Conservation (phyloP, 2,888 invertebrate genomes). For the Galerucella calmariensis region DNA sequence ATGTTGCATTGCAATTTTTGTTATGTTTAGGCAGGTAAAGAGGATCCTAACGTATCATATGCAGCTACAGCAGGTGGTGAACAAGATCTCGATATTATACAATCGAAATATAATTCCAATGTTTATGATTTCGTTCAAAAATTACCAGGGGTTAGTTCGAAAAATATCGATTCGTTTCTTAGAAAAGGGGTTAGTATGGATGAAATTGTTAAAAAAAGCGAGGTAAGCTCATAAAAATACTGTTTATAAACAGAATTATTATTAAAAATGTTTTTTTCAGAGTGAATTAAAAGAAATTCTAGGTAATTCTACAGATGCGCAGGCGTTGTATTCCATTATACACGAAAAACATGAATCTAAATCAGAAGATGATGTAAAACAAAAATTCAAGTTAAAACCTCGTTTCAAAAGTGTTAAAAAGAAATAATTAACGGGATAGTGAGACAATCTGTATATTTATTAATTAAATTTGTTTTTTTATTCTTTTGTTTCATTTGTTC, state of each 20-base stretch:
- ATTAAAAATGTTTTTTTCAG: conserved; percentile 61
- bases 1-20: too few relatives aligned
- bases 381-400: conserved; percentile 42
- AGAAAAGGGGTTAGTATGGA: conserved; percentile 72
- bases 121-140: conserved; percentile 79
- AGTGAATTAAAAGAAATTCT: conserved; percentile 77
- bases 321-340: conserved; percentile 75
- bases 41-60: conserved; percentile 80
- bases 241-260: background rate
- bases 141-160: conserved; percentile 88
- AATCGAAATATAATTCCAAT: conserved; percentile 70
- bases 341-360: conserved; percentile 74
- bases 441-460: background rate
- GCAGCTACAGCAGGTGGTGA: conserved; percentile 80
- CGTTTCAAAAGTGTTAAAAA: conserved; percentile 21
- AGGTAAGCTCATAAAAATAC: conserved; percentile 46
- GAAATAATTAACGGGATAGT: conserved; percentile 5
- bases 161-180: conserved; percentile 83
- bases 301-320: conserved; percentile 78
- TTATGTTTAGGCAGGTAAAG: conserved; percentile 75
- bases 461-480: background rate
- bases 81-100: conserved; percentile 67
- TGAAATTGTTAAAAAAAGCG: conserved; percentile 48
- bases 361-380: conserved; percentile 63
- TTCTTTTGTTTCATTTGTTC: background rate